Percentiles rank a stretch among this genome's conserved stretches.
Evolutionary conservation across 2,797 vertebrate species (phyloP).

Genomic region (Diplodus sargus): DNA sequence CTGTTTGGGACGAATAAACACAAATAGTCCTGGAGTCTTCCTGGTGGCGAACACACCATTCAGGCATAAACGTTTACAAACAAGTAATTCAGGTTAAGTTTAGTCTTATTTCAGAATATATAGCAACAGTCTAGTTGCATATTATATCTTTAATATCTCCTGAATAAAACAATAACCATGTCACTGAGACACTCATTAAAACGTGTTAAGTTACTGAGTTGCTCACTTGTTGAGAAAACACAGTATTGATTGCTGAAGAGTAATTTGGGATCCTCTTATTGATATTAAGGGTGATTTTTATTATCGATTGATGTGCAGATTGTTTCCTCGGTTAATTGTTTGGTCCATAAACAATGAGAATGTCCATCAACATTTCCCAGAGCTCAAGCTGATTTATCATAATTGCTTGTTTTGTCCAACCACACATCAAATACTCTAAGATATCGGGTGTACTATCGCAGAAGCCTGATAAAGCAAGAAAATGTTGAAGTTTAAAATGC

Average conservation of each 20-base stretch:
- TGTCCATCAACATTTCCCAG: neutral
- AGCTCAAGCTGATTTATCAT: neutral
- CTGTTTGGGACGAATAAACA: too few species aligned
- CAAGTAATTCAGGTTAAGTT: too few species aligned
- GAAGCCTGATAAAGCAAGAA: neutral
- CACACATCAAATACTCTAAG: neutral
- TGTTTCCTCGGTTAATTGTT: neutral
- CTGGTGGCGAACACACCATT: too few species aligned
- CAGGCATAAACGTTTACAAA: too few species aligned
- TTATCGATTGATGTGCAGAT: neutral
- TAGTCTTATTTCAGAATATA: too few species aligned
- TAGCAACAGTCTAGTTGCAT: too few species aligned
- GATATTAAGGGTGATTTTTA: neutral
- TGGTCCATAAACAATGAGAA: neutral
- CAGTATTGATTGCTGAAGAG: constrained; percentile 19
- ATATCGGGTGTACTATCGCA: too few species aligned
- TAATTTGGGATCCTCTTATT: constrained; percentile 4
- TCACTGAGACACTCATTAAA: constrained; percentile 27
- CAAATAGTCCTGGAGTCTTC: too few species aligned
- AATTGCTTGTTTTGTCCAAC: neutral
- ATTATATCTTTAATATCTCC: neutral
- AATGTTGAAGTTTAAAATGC: neutral
- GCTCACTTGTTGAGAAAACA: constrained; percentile 8
- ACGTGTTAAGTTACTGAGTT: constrained; percentile 3
- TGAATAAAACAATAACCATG: constrained; percentile 19